Evolutionary conservation across 2,888 invertebrate genomes (phyloP).

Genomic region (Pristionchus entomophagus): DNA sequence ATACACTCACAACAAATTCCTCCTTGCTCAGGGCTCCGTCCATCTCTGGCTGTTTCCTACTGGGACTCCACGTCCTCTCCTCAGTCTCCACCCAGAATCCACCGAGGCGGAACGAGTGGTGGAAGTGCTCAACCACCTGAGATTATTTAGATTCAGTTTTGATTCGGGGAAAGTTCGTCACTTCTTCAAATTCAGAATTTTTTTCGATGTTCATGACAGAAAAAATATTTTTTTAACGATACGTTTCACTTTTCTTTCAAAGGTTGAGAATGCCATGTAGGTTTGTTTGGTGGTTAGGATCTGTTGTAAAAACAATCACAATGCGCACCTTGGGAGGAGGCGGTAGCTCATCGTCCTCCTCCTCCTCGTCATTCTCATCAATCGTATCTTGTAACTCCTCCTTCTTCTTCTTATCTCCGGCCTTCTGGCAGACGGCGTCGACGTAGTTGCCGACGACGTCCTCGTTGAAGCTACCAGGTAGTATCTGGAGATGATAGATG

Average conservation of each 20-base stretch:
- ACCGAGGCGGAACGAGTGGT: constrained; percentile 54
- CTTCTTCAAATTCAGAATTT: too few species aligned
- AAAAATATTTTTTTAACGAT: neutral
- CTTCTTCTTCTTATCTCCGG: neutral
- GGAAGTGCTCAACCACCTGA: constrained; percentile 50
- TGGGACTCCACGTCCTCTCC: constrained; percentile 45
- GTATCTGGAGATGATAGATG: neutral
- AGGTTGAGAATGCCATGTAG: too few species aligned
- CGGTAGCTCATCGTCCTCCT: neutral
- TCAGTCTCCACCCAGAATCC: constrained; percentile 51
- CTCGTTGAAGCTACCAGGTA: constrained; percentile 13
- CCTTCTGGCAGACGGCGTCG: neutral
- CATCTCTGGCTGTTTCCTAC: constrained; percentile 25
- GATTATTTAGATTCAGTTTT: neutral
- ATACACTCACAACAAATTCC: neutral
- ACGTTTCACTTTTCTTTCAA: too few species aligned
- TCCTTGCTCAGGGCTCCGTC: constrained; percentile 47
- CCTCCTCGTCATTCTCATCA: neutral
- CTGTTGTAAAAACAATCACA: too few species aligned
- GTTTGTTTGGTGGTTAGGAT: too few species aligned
- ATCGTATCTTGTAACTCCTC: neutral
- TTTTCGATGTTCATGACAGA: neutral
- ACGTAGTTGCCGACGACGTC: constrained; percentile 40
- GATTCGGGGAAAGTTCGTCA: too few species aligned
- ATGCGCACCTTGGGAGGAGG: too few species aligned